A percentile compares a stretch with the other conserved stretches of the same genome.
These are phyloP conservation scores for Chaenodraco wilsoni DNA, from an alignment of 2,797 vertebrate genomes.

Conservation along the genomic window DNA sequence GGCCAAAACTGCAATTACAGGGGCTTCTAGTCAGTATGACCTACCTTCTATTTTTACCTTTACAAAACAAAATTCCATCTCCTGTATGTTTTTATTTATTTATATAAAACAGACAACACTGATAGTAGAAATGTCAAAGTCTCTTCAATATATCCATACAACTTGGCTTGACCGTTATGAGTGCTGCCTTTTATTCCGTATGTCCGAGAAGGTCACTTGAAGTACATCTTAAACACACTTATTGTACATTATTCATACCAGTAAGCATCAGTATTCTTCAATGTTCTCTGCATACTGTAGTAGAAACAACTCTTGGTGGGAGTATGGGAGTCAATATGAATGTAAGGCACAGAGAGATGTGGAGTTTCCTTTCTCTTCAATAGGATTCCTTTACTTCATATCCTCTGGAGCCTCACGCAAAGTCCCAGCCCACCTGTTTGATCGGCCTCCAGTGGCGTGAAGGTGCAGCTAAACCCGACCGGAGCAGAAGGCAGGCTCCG, in stretches of 20 bases:
- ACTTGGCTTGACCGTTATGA: background rate
- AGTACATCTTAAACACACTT: background rate
- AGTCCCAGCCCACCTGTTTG: conserved; percentile 51
- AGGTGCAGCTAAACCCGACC: conserved; percentile 34
- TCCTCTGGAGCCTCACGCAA: conserved; percentile 25
- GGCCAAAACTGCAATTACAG: background rate
- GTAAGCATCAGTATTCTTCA: background rate
- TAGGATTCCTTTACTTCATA: conserved; percentile 21
- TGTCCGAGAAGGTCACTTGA: background rate
- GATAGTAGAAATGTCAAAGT: background rate
- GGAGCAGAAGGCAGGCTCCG: conserved; percentile 11
- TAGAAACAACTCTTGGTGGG: background rate
- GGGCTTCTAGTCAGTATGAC: background rate
- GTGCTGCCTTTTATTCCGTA: background rate
- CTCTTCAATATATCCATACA: background rate
- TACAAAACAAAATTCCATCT: background rate
- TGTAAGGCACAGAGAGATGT: background rate
- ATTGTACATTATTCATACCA: conserved; percentile 18
- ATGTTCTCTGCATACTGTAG: conserved; percentile 5
- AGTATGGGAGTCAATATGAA: background rate
- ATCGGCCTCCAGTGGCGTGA: conserved; percentile 34
- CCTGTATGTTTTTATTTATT: background rate
- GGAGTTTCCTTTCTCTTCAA: conserved; percentile 6
- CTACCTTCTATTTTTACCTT: background rate
- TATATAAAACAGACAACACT: background rate